phyloP scores from a whole-genome alignment of 2,888 invertebrate genomes.

The Phaedon cochleariae region DNA sequence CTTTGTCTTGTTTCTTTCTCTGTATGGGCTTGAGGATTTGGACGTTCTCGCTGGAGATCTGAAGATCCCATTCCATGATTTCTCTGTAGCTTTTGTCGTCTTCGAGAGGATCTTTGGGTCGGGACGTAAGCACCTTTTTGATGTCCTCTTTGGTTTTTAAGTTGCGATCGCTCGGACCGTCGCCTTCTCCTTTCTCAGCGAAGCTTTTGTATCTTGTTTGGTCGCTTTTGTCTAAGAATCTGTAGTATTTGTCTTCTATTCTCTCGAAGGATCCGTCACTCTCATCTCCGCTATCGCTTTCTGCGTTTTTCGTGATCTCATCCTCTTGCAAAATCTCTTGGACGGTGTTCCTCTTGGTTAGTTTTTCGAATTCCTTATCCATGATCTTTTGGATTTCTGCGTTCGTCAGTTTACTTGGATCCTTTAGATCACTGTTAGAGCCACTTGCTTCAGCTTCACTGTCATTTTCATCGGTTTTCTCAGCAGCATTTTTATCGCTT shows the following conservation, averaged over 20 bases:
- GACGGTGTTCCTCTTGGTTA: slow-evolving; percentile 11
- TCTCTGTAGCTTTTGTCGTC: slow-evolving; percentile 49
- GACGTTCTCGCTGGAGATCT: slow-evolving; percentile 43
- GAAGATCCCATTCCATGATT: slow-evolving; percentile 54
- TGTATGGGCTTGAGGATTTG: slow-evolving; percentile 49
- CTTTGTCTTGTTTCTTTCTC: slow-evolving; percentile 26
- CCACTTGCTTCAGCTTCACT: neutral
- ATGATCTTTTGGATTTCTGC: slow-evolving; percentile 23
- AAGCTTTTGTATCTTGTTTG: slow-evolving; percentile 20
- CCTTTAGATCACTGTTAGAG: neutral
- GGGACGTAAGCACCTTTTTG: slow-evolving; percentile 21
- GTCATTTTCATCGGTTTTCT: neutral
- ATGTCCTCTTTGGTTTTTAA: slow-evolving; percentile 41
- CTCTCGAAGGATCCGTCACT: slow-evolving; percentile 34
- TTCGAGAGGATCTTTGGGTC: slow-evolving; percentile 22
- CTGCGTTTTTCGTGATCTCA: slow-evolving; percentile 4
- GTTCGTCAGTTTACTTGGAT: neutral
- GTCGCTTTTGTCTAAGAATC: slow-evolving; percentile 41
- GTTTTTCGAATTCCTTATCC: slow-evolving; percentile 19
- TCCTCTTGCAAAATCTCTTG: slow-evolving; percentile 25
- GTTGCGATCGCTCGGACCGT: slow-evolving; percentile 9
- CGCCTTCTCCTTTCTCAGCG: slow-evolving; percentile 30
- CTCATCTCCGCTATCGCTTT: slow-evolving; percentile 21
- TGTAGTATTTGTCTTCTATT: slow-evolving; percentile 43
- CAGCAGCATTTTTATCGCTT: neutral